These are phyloP conservation scores for Melipona bicolor DNA, from an alignment of 2,888 invertebrate genomes.

Conservation along the genomic window DNA sequence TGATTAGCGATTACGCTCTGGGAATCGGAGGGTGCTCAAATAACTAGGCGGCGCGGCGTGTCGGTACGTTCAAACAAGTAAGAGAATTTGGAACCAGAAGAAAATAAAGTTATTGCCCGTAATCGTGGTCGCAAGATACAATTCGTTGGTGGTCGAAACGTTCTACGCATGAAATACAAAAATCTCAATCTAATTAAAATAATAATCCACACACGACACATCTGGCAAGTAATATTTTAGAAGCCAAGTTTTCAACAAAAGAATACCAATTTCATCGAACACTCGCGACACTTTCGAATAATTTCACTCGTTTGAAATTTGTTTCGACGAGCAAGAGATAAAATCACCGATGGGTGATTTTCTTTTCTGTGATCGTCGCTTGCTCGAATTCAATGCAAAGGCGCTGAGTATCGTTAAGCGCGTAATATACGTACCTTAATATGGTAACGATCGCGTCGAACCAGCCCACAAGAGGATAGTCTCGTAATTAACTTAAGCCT, in stretches of 20 bases:
- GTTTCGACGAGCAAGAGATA: too few relatives aligned
- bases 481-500: constrained; percentile 79
- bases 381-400: constrained; percentile 47
- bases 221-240: not conserved
- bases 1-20: constrained; percentile 67
- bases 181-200: not conserved
- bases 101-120: constrained; percentile 68
- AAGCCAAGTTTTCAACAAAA: too few relatives aligned
- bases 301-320: too few relatives aligned
- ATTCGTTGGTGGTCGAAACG: constrained; percentile 37
- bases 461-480: constrained; percentile 67
- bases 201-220: not conserved
- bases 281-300: too few relatives aligned
- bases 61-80: constrained; percentile 61
- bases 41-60: constrained; percentile 73
- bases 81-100: constrained; percentile 31
- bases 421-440: constrained; percentile 71
- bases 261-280: too few relatives aligned
- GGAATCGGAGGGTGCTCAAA: constrained; percentile 67
- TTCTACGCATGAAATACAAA: not conserved
- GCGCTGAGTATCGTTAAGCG: constrained; percentile 56
- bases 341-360: too few relatives aligned
- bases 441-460: constrained; percentile 68
- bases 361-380: not conserved
- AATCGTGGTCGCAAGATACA: constrained; percentile 54